Conservation (phyloP, 2,797 vertebrate species). For the Peromyscus attwateri region DNA sequence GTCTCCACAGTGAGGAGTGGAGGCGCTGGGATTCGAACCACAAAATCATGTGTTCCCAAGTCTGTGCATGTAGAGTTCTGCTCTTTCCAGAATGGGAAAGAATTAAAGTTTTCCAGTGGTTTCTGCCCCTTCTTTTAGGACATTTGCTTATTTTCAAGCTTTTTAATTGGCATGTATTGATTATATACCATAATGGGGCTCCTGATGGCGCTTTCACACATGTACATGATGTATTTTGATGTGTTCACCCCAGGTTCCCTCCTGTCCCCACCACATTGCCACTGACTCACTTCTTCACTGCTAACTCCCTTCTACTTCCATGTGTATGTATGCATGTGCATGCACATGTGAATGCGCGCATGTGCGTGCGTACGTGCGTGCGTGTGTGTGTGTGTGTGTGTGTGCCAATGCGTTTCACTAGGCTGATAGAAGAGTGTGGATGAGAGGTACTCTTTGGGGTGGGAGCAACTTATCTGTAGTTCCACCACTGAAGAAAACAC, state of each 20-base stretch:
- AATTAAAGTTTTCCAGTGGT: background rate
- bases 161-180: background rate
- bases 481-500: background rate
- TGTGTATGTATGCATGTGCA: background rate
- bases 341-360: background rate
- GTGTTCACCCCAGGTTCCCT: background rate
- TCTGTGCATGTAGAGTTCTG: background rate
- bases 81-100: background rate
- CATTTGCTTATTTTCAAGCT: background rate
- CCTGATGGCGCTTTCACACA: background rate
- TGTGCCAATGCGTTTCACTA: background rate
- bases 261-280: background rate
- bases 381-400: too few relatives aligned
- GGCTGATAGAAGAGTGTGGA: background rate
- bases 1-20: background rate
- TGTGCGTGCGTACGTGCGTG: too few relatives aligned
- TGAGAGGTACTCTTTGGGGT: background rate
- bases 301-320: background rate
- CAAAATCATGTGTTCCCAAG: background rate
- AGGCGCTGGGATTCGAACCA: background rate
- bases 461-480: background rate
- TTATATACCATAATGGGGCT: background rate
- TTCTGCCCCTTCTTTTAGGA: background rate
- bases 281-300: background rate
- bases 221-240: background rate